These are phyloP conservation scores for Hippocampus mohnikei DNA, from an alignment of 2,113 vertebrate genomes.

Conservation along the genomic window DNA sequence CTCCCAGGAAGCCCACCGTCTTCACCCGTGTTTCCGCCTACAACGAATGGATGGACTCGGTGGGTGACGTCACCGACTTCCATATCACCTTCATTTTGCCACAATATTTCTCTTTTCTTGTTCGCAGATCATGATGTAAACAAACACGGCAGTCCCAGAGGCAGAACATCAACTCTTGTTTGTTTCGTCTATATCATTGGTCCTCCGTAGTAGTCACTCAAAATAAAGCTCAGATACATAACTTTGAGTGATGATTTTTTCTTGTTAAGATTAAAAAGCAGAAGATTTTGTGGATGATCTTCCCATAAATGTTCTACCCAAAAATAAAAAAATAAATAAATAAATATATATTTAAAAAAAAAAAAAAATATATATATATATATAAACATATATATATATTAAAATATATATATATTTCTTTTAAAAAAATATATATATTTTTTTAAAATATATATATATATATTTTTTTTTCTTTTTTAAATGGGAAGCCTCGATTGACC, in stretches of 20 bases:
- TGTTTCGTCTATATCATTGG: not conserved
- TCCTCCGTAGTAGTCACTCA: not conserved
- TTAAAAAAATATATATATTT: no score
- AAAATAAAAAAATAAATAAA: no score
- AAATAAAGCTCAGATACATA: not conserved
- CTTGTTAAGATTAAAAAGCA: not conserved
- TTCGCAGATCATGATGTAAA: conserved; percentile 50
- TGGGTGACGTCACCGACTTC: conserved; percentile 22
- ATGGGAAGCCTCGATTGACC: no score
- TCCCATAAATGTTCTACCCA: no score
- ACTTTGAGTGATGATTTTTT: conserved; percentile 21
- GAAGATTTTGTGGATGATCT: not conserved
- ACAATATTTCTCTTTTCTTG: conserved; percentile 2
- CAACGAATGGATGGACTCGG: conserved; percentile 73
- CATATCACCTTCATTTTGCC: not conserved
- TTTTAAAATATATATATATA: no score
- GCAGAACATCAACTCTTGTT: not conserved
- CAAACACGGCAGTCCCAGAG: not conserved
- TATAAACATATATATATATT: no score
- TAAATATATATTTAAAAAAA: no score
- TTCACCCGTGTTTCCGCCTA: conserved; percentile 85
- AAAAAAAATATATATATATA: no score
- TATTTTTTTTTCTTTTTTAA: not conserved
- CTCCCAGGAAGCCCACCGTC: conserved; percentile 77
- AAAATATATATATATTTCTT: no score